Evolutionary conservation across 1,140 invertebrate genomes (phyloP), one percentile per base, ranked within the genome.

Genomic region (Elysia chlorotica): DNA sequence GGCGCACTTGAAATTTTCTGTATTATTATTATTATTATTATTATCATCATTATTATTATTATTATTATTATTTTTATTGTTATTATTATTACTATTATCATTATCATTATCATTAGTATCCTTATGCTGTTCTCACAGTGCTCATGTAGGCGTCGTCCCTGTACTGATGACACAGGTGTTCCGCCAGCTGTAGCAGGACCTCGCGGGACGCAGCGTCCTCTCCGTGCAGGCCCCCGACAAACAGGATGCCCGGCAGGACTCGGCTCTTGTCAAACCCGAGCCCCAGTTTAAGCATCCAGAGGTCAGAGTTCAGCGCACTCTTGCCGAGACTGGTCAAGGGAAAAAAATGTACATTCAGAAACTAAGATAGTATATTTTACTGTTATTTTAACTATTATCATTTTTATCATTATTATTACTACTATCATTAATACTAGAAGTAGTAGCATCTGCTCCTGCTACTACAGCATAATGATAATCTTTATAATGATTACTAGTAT

Each of bases 241-340:
- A 94, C 85, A 95, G 94, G 79, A 96, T 57, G 30, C 74, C 74
- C 4, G 81, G 75, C 5, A 30, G 35, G 2, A 67, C 25, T 30
- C 59, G 65, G 1, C 67, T 82, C 95, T 95, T 61, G 94, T 93
- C 71, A 2, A 56, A 19, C 28, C 56, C n/a, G 17, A 93, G 91
- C 0, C 94, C 95, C 30, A 98, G 92, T 41, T 96, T 93, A 91
- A 97, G 92, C 57, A 97, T 95, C 95, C 95, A 97, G 17, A 98
- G 89, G 81, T 97, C 95, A 28, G 94, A 91, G 74, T 93, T 94
- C 85, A 82, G 17, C 2, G 74, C 70, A 21, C 76, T 73, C 65
- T 82, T 78, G 5, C 83, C 83, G 41, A 85, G 72, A 56, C 83
- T 85, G 48, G 38, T n/a, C n/a, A n/a, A 81, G 33, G 19, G 4